Percentiles rank a stretch among this genome's conserved stretches.
These are phyloP conservation scores for Augiades crinisus DNA, from an alignment of 2,888 invertebrate genomes.

Conservation along the genomic window DNA sequence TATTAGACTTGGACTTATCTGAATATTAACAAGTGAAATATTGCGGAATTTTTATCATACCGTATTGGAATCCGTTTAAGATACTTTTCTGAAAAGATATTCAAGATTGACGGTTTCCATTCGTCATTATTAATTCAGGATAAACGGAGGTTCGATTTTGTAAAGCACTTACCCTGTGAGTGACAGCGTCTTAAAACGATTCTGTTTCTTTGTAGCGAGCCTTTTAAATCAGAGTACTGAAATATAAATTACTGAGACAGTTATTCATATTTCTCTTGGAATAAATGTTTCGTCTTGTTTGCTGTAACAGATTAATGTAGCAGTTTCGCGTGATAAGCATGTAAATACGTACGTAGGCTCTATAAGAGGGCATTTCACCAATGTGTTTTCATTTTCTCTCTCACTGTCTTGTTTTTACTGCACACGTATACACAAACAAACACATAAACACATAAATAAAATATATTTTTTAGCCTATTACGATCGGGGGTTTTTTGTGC, in stretches of 20 bases:
- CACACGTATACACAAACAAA: too few relatives aligned
- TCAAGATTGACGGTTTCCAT: slow-evolving; percentile 52
- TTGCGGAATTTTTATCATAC: not conserved
- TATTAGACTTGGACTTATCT: too few relatives aligned
- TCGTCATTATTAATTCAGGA: slow-evolving; percentile 56
- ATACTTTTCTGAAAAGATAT: slow-evolving; percentile 22
- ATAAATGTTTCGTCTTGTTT: slow-evolving; percentile 1
- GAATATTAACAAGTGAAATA: not conserved
- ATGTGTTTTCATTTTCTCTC: too few relatives aligned
- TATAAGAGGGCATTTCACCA: too few relatives aligned
- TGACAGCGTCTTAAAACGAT: slow-evolving; percentile 40
- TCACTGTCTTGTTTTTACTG: too few relatives aligned
- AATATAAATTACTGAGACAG: slow-evolving; percentile 24
- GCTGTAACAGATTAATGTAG: too few relatives aligned
- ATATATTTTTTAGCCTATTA: too few relatives aligned
- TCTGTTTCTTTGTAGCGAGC: slow-evolving; percentile 32
- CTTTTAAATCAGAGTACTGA: slow-evolving; percentile 21
- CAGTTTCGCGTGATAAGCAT: too few relatives aligned
- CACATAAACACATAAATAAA: too few relatives aligned
- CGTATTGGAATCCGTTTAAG: slow-evolving; percentile 16
- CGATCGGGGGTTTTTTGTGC: too few relatives aligned
- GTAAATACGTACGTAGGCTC: too few relatives aligned
- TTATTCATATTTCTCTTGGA: slow-evolving; percentile 14
- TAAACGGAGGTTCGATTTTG: slow-evolving; percentile 45
- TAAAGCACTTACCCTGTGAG: slow-evolving; percentile 34